Evolutionary conservation across 2,888 invertebrate species (phyloP), one percentile per base, ranked within the genome.

Genomic region (Chironomus tentans): DNA sequence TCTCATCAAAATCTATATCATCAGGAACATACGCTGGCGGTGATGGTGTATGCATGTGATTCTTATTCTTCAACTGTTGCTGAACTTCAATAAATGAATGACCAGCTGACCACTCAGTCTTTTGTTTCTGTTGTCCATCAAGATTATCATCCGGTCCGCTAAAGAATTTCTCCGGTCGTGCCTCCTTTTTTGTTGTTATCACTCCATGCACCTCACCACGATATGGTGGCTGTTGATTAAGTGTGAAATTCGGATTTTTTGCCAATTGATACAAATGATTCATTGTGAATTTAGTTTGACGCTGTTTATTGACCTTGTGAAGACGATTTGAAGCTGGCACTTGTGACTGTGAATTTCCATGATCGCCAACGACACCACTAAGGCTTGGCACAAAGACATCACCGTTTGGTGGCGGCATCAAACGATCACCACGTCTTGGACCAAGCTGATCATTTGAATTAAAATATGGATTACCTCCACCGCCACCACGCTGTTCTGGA

Each of bases 1-100:
- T 74, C 48, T 74, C 74, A 65, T 74, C 74, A 15, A 65, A 65
- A 46, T 74, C 74, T 12, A 68, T 24, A 15, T 74, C 74, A 48
- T 74, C 72, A 28, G 24, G n/a, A 0, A 24, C 47, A 61, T 74
- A 68, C 6, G 74, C 47, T 4, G 74, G 74, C 10, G 74, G 74
- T 22, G 74, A 68, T 46, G 74, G 74, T 65, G 73, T 73, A 56
- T 73, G 73, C 48, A 65, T 24, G 22, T 65, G 24, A 24, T 10
- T 65, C 10, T 22, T 22, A 65, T 24, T 21, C 18, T 24, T 65
- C 12, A 65, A 22, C 13, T 65, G 65, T 6, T 24, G 1, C 10
- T 65, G 10, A 13, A 65, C 22, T 13, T 65, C 65, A 21, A 13
- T 12, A 24, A 65, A 65, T 24, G 65, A 56, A 56, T 56, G 56